These are phyloP conservation scores for Mormyrus iriodes DNA, from an alignment of 2,113 vertebrate species.

Conservation along the genomic window DNA sequence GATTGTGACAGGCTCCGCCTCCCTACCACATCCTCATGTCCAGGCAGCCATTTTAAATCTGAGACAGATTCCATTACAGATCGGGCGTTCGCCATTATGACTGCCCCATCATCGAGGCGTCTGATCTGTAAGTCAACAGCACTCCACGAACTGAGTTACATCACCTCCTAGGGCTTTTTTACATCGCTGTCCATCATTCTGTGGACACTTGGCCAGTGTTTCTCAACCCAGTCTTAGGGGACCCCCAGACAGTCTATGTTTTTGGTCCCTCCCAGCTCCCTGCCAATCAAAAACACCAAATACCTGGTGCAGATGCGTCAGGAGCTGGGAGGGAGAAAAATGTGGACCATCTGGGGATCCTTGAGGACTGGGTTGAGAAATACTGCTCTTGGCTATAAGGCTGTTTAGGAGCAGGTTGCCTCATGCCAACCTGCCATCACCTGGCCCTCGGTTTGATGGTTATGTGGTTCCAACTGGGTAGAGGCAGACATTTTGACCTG, in stretches of 20 bases:
- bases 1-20: too few relatives aligned
- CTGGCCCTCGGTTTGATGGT: not conserved
- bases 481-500: not conserved
- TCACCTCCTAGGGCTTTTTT: not conserved
- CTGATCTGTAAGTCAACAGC: not conserved
- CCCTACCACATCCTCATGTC: too few relatives aligned
- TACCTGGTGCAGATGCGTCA: not conserved
- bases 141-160: not conserved
- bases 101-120: not conserved
- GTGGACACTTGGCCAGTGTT: not conserved
- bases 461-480: not conserved
- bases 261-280: too few relatives aligned
- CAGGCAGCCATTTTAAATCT: not conserved
- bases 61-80: not conserved
- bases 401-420: constrained; percentile 50
- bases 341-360: not conserved
- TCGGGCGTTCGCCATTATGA: not conserved
- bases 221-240: not conserved
- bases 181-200: not conserved
- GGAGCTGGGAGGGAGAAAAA: not conserved
- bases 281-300: not conserved
- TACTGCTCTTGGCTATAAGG: not conserved
- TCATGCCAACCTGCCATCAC: not conserved
- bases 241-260: not conserved
- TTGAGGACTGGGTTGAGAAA: not conserved